Evolutionary conservation across 2,888 invertebrate species (phyloP).

Genomic region (Caenorhabditis virilis): DNA sequence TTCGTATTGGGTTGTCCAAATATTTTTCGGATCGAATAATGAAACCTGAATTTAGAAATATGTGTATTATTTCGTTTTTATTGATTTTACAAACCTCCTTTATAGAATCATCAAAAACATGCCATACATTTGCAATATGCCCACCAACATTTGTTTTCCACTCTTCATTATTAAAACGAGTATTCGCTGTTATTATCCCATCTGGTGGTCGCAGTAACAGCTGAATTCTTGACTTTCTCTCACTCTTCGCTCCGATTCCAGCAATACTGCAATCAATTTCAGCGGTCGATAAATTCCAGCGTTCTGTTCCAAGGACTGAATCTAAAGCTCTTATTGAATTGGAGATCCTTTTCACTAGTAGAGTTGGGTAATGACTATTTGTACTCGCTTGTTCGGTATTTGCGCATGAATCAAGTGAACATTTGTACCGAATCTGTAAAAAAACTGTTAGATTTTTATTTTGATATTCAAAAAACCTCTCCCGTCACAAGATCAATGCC

Average conservation of each 20-base stretch:
- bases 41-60: slow-evolving; percentile 44
- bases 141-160: slow-evolving; percentile 44
- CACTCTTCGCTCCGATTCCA: slow-evolving; percentile 15
- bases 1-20: slow-evolving; percentile 34
- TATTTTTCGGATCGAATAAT: slow-evolving; percentile 48
- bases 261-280: slow-evolving; percentile 24
- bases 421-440: slow-evolving; percentile 52
- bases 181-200: slow-evolving; percentile 40
- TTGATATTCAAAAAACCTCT: slow-evolving; percentile 70
- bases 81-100: slow-evolving; percentile 14
- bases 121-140: slow-evolving; percentile 51
- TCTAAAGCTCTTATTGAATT: slow-evolving; percentile 89
- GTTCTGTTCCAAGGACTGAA: slow-evolving; percentile 82
- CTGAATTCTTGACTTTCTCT: background rate
- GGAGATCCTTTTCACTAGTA: slow-evolving; percentile 82
- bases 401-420: slow-evolving; percentile 45
- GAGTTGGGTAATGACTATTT: slow-evolving; percentile 70
- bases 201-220: slow-evolving; percentile 50
- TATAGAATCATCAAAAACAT: slow-evolving; percentile 22
- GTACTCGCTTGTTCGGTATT: slow-evolving; percentile 9
- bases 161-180: slow-evolving; percentile 22
- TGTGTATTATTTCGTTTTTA: background rate
- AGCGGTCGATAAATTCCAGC: slow-evolving; percentile 56
- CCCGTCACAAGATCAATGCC: slow-evolving; percentile 82
- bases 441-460: too few species aligned